These are phyloP conservation scores for Acanthopleura granulata DNA, from an alignment of 2,888 invertebrate species.

Conservation along the genomic window DNA sequence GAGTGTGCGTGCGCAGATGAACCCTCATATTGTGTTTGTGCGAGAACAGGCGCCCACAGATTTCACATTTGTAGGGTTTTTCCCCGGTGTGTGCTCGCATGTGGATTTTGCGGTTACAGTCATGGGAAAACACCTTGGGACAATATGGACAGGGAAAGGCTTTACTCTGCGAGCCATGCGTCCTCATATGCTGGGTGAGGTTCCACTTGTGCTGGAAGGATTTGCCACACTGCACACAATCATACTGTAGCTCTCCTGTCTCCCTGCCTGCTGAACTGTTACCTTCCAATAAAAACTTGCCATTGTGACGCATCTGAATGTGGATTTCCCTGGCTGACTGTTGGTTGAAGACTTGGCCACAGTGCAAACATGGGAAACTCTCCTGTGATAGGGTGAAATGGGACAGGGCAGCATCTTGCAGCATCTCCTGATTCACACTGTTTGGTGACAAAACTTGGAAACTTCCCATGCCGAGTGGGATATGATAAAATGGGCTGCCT, in stretches of 20 bases:
- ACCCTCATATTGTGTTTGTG: slow-evolving; percentile 6
- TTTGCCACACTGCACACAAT: background rate
- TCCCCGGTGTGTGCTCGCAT: background rate
- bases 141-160: background rate
- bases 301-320: slow-evolving; percentile 6
- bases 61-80: slow-evolving; percentile 4
- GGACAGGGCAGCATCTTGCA: background rate
- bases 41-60: background rate
- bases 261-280: background rate
- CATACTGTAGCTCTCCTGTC: background rate
- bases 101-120: slow-evolving; percentile 6
- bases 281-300: background rate
- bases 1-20: background rate
- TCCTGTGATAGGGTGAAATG: background rate
- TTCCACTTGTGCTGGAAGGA: background rate
- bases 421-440: background rate
- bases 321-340: background rate
- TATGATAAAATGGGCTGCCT: background rate
- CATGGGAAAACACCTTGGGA: background rate
- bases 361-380: background rate
- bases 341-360: background rate
- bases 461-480: background rate
- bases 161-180: background rate
- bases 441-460: background rate
- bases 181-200: slow-evolving; percentile 3